Percentiles rank a stretch among this genome's conserved stretches.
Evolutionary conservation across 2,113 vertebrate species (phyloP).

Genomic region (Dasyornis broadbenti): DNA sequence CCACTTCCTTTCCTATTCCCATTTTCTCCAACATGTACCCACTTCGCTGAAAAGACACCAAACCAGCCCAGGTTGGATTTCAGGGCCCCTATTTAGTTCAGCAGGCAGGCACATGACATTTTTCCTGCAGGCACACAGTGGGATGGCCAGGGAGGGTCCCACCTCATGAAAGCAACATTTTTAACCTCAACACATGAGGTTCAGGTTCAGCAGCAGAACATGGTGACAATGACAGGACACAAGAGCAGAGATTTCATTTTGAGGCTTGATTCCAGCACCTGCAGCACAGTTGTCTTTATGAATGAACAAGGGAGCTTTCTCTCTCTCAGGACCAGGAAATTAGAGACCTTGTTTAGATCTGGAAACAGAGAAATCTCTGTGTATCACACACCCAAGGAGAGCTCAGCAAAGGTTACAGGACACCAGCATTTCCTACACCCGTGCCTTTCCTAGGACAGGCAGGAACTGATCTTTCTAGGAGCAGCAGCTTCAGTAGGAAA

Average conservation of each 20-base stretch:
- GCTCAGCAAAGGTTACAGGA: not conserved
- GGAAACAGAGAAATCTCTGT: not conserved
- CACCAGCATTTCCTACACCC: not conserved
- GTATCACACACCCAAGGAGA: not conserved
- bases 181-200: not conserved
- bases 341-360: not conserved
- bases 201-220: not conserved
- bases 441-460: not conserved
- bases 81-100: not conserved
- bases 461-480: not conserved
- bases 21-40: rapidly evolving
- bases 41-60: not conserved
- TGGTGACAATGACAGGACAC: not conserved
- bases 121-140: not conserved
- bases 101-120: rapidly evolving
- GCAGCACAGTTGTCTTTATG: not conserved
- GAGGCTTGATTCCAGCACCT: not conserved
- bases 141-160: not conserved
- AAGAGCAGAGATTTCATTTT: not conserved
- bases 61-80: not conserved
- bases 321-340: not conserved
- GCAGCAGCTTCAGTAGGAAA: not conserved
- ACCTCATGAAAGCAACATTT: not conserved
- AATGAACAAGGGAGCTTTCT: not conserved
- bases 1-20: not conserved